phyloP scores from a whole-genome alignment of 1,140 invertebrate genomes.

The Globodera rostochiensis region DNA sequence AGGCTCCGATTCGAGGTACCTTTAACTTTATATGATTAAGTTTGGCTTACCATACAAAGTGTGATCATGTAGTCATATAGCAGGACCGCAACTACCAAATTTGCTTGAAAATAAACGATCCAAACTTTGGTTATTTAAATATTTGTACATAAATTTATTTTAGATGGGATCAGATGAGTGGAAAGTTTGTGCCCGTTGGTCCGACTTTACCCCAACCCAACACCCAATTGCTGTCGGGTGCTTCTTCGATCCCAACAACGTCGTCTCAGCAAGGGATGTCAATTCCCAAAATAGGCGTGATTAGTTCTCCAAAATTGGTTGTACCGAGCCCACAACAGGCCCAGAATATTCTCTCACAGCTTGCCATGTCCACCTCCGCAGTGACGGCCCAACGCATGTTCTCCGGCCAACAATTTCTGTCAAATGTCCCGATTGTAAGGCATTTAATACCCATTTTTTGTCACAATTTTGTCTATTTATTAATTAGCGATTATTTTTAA shows the following conservation, averaged over 20 bases:
- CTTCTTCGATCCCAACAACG: background rate
- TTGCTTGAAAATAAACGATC: background rate
- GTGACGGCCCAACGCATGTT: slow-evolving; percentile 1
- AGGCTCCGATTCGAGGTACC: no score
- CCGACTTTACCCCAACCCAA: background rate
- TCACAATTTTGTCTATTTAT: no score
- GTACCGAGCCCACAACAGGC: slow-evolving; percentile 6
- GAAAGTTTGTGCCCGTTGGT: background rate
- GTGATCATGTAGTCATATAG: no score
- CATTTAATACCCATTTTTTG: no score
- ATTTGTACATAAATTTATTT: background rate
- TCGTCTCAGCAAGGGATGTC: background rate
- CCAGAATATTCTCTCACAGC: background rate
- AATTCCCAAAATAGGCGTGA: background rate
- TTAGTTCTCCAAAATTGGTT: background rate
- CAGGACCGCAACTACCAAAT: background rate
- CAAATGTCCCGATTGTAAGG: background rate
- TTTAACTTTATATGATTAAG: no score
- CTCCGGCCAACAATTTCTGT: background rate
- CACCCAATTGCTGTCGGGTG: background rate
- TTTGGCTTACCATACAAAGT: no score
- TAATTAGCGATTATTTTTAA: no score
- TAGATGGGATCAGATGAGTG: background rate
- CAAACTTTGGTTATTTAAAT: background rate
- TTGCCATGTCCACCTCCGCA: slow-evolving; percentile 6